phyloP scores from a whole-genome alignment of 2,797 vertebrate species.

The Xiphorhynchus erythropygius region DNA sequence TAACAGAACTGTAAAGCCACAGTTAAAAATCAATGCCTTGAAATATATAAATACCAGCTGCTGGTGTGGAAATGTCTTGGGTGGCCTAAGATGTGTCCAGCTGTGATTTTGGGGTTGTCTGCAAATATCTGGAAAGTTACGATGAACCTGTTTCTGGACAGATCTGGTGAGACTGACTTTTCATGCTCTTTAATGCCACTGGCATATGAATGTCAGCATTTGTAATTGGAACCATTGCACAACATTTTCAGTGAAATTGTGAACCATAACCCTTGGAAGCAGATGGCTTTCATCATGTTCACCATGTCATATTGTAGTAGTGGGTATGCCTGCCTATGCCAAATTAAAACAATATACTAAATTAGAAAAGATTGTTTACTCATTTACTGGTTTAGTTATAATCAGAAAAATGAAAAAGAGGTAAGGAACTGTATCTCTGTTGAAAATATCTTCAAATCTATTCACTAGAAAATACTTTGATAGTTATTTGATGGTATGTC shows the following conservation, averaged over 20 bases:
- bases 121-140: neutral
- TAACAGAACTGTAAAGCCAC: neutral
- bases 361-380: neutral
- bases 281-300: conserved; percentile 49
- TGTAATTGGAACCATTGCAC: conserved; percentile 42
- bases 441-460: neutral
- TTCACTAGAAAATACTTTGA: neutral
- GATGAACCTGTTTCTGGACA: conserved; percentile 17
- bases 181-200: neutral
- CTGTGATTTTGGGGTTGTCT: conserved; percentile 6
- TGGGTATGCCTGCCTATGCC: neutral
- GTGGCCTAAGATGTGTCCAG: conserved; percentile 2
- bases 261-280: conserved; percentile 33
- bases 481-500: neutral
- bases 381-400: neutral
- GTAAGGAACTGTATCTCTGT: neutral
- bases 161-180: conserved; percentile 6
- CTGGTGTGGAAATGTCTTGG: neutral
- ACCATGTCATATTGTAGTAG: neutral
- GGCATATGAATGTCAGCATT: conserved; percentile 6
- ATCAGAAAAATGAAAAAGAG: neutral
- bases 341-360: neutral
- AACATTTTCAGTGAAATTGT: conserved; percentile 8
- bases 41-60: neutral
- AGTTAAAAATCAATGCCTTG: neutral